A percentile compares a stretch with the other conserved stretches of the same genome.
Evolutionary conservation across 1,140 invertebrate genomes (phyloP).

Genomic region (Drosophila micromelanica): DNA sequence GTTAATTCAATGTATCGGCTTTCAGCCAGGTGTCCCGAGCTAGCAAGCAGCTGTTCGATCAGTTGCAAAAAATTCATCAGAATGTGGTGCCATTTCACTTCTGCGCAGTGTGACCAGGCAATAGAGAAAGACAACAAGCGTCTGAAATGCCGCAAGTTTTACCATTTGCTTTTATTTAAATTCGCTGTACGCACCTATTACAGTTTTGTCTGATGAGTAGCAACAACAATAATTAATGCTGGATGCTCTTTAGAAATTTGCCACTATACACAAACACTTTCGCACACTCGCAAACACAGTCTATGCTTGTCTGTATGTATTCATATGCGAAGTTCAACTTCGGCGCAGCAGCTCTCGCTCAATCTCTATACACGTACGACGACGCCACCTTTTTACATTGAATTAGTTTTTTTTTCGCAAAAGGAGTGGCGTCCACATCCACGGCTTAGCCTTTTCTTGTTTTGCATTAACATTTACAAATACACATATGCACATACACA

Average conservation of each 20-base stretch:
- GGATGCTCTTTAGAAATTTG: conserved; percentile 8
- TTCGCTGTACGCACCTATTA: conserved; percentile 26
- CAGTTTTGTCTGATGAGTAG: background rate
- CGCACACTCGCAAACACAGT: conserved; percentile 12
- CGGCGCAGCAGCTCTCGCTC: conserved; percentile 63
- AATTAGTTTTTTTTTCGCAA: conserved; percentile 65
- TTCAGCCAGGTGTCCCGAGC: conserved; percentile 48
- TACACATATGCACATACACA: conserved; percentile 21
- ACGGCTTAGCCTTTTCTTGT: conserved; percentile 35
- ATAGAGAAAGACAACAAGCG: conserved; percentile 8
- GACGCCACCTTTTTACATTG: conserved; percentile 43
- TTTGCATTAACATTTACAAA: conserved; percentile 59
- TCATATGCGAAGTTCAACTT: conserved; percentile 59
- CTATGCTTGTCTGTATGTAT: conserved; percentile 32
- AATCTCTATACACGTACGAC: conserved; percentile 34
- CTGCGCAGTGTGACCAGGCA: conserved; percentile 56
- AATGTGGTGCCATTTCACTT: conserved; percentile 23
- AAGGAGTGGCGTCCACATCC: conserved; percentile 71
- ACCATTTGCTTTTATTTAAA: conserved; percentile 9
- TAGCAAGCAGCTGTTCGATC: conserved; percentile 52
- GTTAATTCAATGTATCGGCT: conserved; percentile 42
- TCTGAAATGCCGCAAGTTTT: conserved; percentile 42
- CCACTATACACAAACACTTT: conserved; percentile 15
- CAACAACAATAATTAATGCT: conserved; percentile 24
- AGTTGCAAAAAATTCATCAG: conserved; percentile 24